Conservation (phyloP, 2,113 vertebrate species). For the Nicator chloris region DNA sequence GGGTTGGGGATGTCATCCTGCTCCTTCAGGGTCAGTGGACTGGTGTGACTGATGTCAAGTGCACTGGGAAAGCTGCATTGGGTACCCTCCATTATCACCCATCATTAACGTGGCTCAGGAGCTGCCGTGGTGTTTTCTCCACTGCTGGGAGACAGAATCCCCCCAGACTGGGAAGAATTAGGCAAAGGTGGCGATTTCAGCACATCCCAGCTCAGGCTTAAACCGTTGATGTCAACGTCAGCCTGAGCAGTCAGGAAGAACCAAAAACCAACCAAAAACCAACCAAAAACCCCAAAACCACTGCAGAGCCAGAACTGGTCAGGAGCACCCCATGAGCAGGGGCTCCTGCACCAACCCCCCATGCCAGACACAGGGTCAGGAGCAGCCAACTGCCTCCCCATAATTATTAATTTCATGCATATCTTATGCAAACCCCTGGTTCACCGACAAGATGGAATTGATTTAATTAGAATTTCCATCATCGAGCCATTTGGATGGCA, state of each 20-base stretch:
- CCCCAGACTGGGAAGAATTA: not conserved
- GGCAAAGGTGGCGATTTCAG: not conserved
- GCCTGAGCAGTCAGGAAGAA: not conserved
- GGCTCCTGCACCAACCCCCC: not conserved
- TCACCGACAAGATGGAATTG: slow-evolving; percentile 69
- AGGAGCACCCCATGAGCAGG: not conserved
- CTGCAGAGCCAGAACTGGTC: not conserved
- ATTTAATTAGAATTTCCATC: slow-evolving; percentile 79
- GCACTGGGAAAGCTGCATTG: not conserved
- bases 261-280: not conserved
- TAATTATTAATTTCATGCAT: slow-evolving; percentile 75
- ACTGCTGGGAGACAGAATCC: not conserved
- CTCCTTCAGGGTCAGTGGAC: not conserved
- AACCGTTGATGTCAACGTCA: not conserved
- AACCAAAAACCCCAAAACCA: not conserved
- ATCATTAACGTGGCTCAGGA: accelerated
- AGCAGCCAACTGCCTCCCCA: slow-evolving; percentile 60
- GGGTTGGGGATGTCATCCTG: not conserved
- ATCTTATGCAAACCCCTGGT: slow-evolving; percentile 65
- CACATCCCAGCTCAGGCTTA: not conserved
- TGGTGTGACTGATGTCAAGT: not conserved
- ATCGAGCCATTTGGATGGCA: slow-evolving; percentile 62
- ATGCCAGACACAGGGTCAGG: not conserved
- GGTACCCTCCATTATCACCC: too few relatives aligned
- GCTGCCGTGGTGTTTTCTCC: not conserved